Evolutionary conservation across 2,888 invertebrate species (phyloP), one percentile per base, ranked within the genome.

Genomic region (Fragum sueziense): DNA sequence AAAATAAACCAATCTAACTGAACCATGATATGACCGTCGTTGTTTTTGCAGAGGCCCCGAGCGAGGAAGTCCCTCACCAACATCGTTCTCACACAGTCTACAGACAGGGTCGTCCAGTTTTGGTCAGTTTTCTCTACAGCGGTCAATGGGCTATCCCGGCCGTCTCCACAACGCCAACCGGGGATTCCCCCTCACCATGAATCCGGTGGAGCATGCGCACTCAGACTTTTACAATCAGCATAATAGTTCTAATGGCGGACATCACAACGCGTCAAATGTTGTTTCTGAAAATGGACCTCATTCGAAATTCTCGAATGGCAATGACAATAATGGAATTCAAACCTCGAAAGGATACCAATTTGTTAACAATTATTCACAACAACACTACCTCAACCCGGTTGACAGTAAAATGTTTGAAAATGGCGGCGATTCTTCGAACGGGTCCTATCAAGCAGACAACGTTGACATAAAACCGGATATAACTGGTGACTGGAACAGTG

Each of bases 41-140:
- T n/a, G n/a, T n/a, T n/a, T n/a, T 59, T 57, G 2, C 57, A 71
- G 71, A 33, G 59, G 59, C n/a, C 71, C 59, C 20, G 71, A 71
- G 47, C 59, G 71, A 71, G 37, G 27, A 1, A 59, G 29, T 17
- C 41, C 71, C 25, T 71, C 71, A 11, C 71, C 71, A 14, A 65
- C 41, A 41, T 20, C 65, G n/a, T 65, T 65, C 65, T 65, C 65
- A 22, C 41, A 41, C 27, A 37, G 27, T 20, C 41, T 65, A 20
- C 41, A 65, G n/a, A 0, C 65, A 37, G 65, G 65, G 41, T 25
- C 25, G 22, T 65, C 65, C 2, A 65, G 2, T 4, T 65, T 34
- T 41, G 31, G 41, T 14, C 65, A 65, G 25, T 37, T 65, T 41
- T 65, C 41, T 41, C 37, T 65, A 20, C 37, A 65, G 22, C 22